Base-by-base conservation (phyloP, 2,113 vertebrate species). In the Nannospalax galili region DNA sequence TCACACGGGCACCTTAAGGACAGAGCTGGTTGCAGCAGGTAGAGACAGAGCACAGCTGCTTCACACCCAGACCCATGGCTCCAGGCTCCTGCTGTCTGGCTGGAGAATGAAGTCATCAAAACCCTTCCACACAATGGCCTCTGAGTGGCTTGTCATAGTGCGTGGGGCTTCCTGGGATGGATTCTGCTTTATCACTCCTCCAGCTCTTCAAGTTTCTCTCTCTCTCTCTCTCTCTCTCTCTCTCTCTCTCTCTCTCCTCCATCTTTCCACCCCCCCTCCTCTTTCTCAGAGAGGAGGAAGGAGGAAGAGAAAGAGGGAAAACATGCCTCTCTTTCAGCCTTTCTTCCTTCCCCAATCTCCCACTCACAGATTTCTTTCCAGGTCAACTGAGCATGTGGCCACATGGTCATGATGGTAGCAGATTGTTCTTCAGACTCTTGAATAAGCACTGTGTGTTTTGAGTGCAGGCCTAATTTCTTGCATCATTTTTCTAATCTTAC, bases 51-150 rank as follows among this genome's bases (percentile, higher is more conserved):
- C 3, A 1, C 87, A 95, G 96, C 88, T 92, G 80, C 87, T 9
- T 0, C 28, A 35, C 5, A n/a, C 73, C 82, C 73, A 17, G 65
- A 40, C 24, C 65, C 78, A 11, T 24, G 22, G 69, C 93, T 77
- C 77, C 19, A 35, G 82, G 69, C 73, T 85, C 48, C 81, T 30
- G 89, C 77, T 40, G 84, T 12, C 16, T 35, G 73, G 40, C 56
- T 89, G 1, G 22, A 62, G 78, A 78, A 82, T 88, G 30, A 88
- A 95, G 89, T 73, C 75, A 19, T 88, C 92, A 80, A 80, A 88
- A 30, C 45, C 37, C 62, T 19, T 64, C 26, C 52, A 30, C 62
- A 40, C 7, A 12, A 42, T 3, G 26, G 82, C 11, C 40, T 14
- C 78, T 22, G 58, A 0, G 0, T 37, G 58, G 70, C 84, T 91